Percentiles rank a stretch among this genome's conserved stretches.
phyloP scores from a whole-genome alignment of 2,113 vertebrate genomes.

The Dipodomys merriami region DNA sequence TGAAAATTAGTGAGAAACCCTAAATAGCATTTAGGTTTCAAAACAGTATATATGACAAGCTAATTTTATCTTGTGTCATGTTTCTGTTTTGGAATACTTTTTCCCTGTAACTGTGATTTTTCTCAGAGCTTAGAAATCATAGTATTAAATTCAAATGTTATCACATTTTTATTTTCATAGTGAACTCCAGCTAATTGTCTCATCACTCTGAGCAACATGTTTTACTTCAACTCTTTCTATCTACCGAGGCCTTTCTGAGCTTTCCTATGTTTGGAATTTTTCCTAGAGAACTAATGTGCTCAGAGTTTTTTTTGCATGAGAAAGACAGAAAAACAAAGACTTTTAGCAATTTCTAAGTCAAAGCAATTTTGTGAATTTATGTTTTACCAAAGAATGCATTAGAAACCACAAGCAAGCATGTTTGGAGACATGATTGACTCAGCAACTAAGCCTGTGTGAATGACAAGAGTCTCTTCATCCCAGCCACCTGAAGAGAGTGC shows the following conservation, averaged over 20 bases:
- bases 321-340: background rate
- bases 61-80: conserved; percentile 14
- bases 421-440: background rate
- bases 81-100: conserved; percentile 13
- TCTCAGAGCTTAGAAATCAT: background rate
- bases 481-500: background rate
- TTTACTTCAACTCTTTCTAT: background rate
- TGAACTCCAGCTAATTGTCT: background rate
- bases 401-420: background rate
- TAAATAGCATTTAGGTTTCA: background rate
- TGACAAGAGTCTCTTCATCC: background rate
- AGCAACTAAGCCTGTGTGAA: background rate
- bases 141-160: background rate
- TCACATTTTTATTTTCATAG: background rate
- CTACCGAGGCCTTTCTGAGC: background rate
- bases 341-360: background rate
- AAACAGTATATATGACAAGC: background rate
- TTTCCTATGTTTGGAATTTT: background rate
- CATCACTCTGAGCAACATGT: background rate
- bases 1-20: background rate
- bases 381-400: background rate
- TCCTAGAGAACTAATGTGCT: conserved; percentile 20
- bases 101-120: background rate
- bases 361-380: background rate
- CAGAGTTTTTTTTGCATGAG: background rate